Conservation (phyloP, 2,113 vertebrate species). For the Danio rerio region GRCz12tu NC_133192.1:57894001-57894500, state of each 20-base stretch:
- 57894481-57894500: slow-evolving; percentile 10
- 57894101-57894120: not conserved
- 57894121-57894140: slow-evolving; percentile 23
- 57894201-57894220: slow-evolving; percentile 64
- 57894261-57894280: slow-evolving; percentile 43
- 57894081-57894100: not conserved
- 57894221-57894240: slow-evolving; percentile 63
- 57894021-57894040: slow-evolving; percentile 74
- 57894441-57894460: not conserved
- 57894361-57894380: slow-evolving; percentile 14
- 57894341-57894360: no score
- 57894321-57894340: slow-evolving; percentile 17
- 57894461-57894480: not conserved
- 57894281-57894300: slow-evolving; percentile 34
- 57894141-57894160: slow-evolving; percentile 66
- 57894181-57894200: slow-evolving; percentile 65
- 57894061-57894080: not conserved
- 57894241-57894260: slow-evolving; percentile 63
- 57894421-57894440: not conserved
- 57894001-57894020: slow-evolving; percentile 86
- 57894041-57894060: slow-evolving; percentile 38
- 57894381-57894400: not conserved
- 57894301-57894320: not conserved
- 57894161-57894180: slow-evolving; percentile 68
- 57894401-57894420: not conserved